Conservation (phyloP, 2,888 invertebrate species). For the Parasteatoda lunata region DNA sequence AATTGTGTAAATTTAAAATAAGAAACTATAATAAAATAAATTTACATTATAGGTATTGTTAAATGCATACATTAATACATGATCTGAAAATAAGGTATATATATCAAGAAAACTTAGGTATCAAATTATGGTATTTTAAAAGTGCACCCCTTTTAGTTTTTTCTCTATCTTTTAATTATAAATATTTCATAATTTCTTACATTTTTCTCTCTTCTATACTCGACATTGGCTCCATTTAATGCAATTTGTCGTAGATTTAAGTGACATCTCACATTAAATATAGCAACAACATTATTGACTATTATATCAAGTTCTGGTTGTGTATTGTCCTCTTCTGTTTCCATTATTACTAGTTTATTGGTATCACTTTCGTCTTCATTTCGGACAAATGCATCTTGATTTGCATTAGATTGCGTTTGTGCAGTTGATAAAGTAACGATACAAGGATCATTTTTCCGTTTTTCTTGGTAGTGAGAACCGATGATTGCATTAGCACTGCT, state of each 20-base stretch:
- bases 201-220: constrained; percentile 94
- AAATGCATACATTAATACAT: too few relatives aligned
- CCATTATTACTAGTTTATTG: constrained; percentile 20
- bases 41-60: too few relatives aligned
- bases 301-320: constrained; percentile 84
- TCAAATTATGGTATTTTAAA: too few relatives aligned
- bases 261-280: constrained; percentile 97
- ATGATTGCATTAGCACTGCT: not conserved
- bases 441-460: not conserved
- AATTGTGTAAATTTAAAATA: too few relatives aligned
- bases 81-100: too few relatives aligned
- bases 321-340: constrained; percentile 20
- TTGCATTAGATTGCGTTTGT: not conserved
- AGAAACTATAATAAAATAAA: too few relatives aligned
- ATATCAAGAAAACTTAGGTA: too few relatives aligned
- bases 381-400: not conserved
- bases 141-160: too few relatives aligned
- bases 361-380: constrained; percentile 23
- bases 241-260: constrained; percentile 95
- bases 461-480: not conserved
- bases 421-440: not conserved
- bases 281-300: constrained; percentile 98
- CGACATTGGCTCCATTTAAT: constrained; percentile 92
- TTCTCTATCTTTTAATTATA: not conserved
- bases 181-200: constrained; percentile 74